A percentile compares a stretch with the other conserved stretches of the same genome.
Conservation (phyloP, 2,888 invertebrate species). For the Poecilobothrus nobilitatus region DNA sequence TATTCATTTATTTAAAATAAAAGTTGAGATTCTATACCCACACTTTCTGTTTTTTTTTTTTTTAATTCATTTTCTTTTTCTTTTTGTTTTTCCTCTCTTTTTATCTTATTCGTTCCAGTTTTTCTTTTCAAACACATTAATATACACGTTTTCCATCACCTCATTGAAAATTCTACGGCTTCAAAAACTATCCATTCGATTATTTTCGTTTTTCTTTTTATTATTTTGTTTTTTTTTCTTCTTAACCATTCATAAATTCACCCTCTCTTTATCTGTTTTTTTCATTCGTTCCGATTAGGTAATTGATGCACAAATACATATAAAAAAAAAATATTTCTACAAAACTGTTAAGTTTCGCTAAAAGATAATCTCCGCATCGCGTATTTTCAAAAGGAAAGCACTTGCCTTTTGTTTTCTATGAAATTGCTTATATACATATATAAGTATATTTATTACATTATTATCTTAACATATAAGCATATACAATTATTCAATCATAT, state of each 20-base stretch:
- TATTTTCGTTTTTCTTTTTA: not conserved
- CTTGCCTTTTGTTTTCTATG: not conserved
- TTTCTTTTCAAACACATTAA: not conserved
- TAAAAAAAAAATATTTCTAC: not conserved
- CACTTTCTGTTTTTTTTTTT: not conserved
- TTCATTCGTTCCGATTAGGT: not conserved
- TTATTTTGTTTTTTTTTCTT: too few species aligned
- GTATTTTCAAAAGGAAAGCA: conserved; percentile 5
- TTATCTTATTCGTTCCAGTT: too few species aligned
- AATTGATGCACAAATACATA: not conserved
- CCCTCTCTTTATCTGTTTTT: too few species aligned
- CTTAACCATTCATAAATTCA: too few species aligned
- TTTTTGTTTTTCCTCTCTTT: not conserved
- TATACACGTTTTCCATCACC: conserved; percentile 1
- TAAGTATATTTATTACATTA: not conserved
- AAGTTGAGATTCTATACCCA: not conserved
- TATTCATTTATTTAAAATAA: not conserved
- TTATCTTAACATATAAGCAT: not conserved
- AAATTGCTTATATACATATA: not conserved
- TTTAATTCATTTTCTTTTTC: not conserved
- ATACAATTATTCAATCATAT: not conserved
- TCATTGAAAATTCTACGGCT: not conserved
- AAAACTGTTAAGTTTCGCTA: not conserved
- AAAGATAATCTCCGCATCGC: conserved; percentile 7
- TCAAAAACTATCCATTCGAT: conserved; percentile 2